These are phyloP conservation scores for Sceloporus tristichus DNA, from an alignment of 2,113 vertebrate genomes.

Conservation along the genomic window DNA sequence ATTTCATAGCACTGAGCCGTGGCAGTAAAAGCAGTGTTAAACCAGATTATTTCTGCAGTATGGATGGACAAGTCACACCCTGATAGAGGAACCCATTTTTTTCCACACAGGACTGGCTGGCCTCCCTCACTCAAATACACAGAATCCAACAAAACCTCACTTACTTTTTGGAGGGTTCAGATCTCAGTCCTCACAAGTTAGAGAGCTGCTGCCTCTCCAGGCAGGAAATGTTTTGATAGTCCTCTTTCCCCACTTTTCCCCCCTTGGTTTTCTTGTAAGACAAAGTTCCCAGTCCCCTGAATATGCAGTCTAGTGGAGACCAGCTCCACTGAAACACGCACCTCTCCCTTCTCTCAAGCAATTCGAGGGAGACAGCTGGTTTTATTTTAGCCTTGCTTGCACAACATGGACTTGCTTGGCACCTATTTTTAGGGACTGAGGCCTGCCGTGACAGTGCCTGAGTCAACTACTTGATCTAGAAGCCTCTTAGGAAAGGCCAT, in stretches of 20 bases:
- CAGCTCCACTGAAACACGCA: slow-evolving; percentile 83
- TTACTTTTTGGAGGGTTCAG: slow-evolving; percentile 52
- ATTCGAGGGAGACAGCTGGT: slow-evolving; percentile 81
- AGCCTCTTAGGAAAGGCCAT: slow-evolving; percentile 73
- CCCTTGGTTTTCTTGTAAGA: slow-evolving; percentile 63
- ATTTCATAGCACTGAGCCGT: too few relatives aligned
- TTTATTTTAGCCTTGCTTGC: slow-evolving; percentile 85
- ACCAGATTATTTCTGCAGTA: too few relatives aligned
- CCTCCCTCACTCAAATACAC: rapidly evolving
- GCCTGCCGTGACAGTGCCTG: slow-evolving; percentile 72
- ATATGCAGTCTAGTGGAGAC: slow-evolving; percentile 80
- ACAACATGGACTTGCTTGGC: slow-evolving; percentile 68
- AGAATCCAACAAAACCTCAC: not conserved
- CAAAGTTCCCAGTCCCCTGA: slow-evolving; percentile 81
- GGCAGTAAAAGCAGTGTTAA: too few relatives aligned
- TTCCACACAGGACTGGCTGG: not conserved
- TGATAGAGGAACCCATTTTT: slow-evolving; percentile 6
- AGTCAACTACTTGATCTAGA: slow-evolving; percentile 77
- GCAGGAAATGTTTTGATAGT: slow-evolving; percentile 58
- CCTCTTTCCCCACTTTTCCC: slow-evolving; percentile 68
- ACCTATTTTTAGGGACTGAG: slow-evolving; percentile 87
- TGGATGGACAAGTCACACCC: not conserved
- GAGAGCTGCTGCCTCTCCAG: slow-evolving; percentile 24
- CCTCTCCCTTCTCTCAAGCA: slow-evolving; percentile 77
- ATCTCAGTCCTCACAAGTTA: slow-evolving; percentile 8